Conservation (phyloP, 2,797 vertebrate species). For the Novumbra hubbsi region DNA sequence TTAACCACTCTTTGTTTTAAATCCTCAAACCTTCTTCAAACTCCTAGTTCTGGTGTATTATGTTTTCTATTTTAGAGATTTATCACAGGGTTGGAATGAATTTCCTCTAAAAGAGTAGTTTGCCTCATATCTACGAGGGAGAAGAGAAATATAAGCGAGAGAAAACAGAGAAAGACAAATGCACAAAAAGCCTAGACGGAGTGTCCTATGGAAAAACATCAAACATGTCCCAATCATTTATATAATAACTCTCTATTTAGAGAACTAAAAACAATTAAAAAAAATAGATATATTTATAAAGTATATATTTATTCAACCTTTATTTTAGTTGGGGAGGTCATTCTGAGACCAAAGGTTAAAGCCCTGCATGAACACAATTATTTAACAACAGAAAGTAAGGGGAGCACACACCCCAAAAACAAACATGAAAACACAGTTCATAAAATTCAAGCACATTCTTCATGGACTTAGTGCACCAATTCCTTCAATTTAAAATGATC, state of each 20-base stretch:
- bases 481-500: too few species aligned
- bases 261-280: too few species aligned
- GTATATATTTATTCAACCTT: too few species aligned
- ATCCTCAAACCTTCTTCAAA: neutral
- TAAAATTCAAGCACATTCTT: too few species aligned
- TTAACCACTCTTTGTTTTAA: neutral
- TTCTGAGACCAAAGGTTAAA: too few species aligned
- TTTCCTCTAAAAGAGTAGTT: neutral
- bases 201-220: neutral
- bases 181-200: neutral
- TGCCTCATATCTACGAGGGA: neutral
- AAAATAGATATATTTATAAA: too few species aligned
- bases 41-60: neutral
- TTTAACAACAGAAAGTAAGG: too few species aligned
- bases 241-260: neutral
- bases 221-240: neutral
- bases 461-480: too few species aligned
- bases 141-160: neutral
- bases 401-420: too few species aligned
- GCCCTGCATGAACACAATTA: too few species aligned
- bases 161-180: neutral
- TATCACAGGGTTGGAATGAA: neutral
- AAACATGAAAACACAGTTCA: too few species aligned
- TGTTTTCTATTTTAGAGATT: neutral
- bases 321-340: too few species aligned